Base-by-base conservation (phyloP, 2,888 invertebrate species). In the Imbricaverruca yamaguchii region DNA sequence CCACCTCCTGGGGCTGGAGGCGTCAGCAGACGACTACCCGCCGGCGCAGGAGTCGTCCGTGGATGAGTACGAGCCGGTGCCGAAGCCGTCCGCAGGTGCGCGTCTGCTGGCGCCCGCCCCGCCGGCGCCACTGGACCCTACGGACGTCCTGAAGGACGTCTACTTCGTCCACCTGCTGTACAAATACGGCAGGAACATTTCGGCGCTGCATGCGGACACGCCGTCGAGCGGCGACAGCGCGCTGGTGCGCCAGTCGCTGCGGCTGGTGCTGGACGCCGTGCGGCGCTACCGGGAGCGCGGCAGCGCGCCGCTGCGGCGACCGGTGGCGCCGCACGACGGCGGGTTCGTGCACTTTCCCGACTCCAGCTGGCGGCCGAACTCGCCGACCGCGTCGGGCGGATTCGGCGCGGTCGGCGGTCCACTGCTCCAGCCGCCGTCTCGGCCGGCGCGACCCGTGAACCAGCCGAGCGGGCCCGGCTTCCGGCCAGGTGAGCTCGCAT, bases 111-210 rank as follows among this genome's bases (percentile, higher is more conserved):
- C 18, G 2, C 12, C 53, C 15, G 8, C 25, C 6, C 39, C 74
- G 18, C 74, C 39, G 15, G 39, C 39, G 39, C 39, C 74, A 9
- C 18, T 74, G 23, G 53, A 74, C 74, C 74, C 74, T 1, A 18
- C 74, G 7, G 74, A 74, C 18, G 53, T 74, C 18, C 74, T 74
- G 8, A 39, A 53, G 53, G 74, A 74, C 74, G 53, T 74, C 39
- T 74, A 74, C 74, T 74, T 74, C 74, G 21, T 74, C 39, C 53
- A 74, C 74, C 39, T 74, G 53, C 53, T 74, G 74, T 74, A 74
- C 74, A 74, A 74, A 13, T 74, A 74, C 74, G 74, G 74, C 74
- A 13, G 74, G 8, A 53, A 74, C 53, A 74, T 74, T 53, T 53
- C 53, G 8, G 25, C 74, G 18, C 39, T 74, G 53, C 74, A 74